phyloP scores from a whole-genome alignment of 2,113 vertebrate species.

The Oryzias curvinotus region DNA sequence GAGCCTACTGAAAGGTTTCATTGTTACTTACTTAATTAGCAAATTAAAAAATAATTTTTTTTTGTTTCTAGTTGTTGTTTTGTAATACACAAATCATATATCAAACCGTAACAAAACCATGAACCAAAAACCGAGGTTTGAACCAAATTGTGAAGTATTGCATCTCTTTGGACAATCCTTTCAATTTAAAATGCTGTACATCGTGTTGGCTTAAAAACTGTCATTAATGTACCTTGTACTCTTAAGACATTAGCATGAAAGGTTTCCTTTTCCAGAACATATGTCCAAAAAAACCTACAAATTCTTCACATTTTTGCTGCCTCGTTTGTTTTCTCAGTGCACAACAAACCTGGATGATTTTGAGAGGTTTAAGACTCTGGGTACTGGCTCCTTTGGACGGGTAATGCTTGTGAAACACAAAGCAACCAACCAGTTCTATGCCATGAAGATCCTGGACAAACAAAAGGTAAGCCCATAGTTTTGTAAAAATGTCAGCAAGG shows the following conservation, averaged over 20 bases:
- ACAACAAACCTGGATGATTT: constrained; percentile 96
- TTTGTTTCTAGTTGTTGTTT: too few relatives aligned
- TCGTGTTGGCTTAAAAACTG: too few relatives aligned
- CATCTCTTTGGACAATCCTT: too few relatives aligned
- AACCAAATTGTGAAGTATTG: too few relatives aligned
- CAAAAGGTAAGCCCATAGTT: constrained; percentile 86
- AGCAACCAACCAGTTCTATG: constrained; percentile 95
- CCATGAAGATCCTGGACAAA: constrained; percentile 99
- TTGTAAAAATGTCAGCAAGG: background rate
- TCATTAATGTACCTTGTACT: too few relatives aligned
- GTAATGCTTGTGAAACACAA: constrained; percentile 99
- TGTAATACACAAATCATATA: too few relatives aligned
- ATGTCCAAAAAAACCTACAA: background rate
- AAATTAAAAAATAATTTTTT: too few relatives aligned
- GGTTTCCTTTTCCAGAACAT: background rate
- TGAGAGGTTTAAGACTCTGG: constrained; percentile 96
- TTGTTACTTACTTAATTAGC: too few relatives aligned
- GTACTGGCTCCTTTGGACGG: constrained; percentile 97
- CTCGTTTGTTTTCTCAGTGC: constrained; percentile 77
- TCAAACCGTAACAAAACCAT: too few relatives aligned
- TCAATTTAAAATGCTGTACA: too few relatives aligned
- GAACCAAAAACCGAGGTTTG: too few relatives aligned
- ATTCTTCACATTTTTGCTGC: background rate
- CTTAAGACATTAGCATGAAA: background rate
- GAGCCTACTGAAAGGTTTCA: too few relatives aligned